These are phyloP conservation scores for Limnephilus lunatus DNA, from an alignment of 2,888 invertebrate species.

Conservation along the genomic window DNA sequence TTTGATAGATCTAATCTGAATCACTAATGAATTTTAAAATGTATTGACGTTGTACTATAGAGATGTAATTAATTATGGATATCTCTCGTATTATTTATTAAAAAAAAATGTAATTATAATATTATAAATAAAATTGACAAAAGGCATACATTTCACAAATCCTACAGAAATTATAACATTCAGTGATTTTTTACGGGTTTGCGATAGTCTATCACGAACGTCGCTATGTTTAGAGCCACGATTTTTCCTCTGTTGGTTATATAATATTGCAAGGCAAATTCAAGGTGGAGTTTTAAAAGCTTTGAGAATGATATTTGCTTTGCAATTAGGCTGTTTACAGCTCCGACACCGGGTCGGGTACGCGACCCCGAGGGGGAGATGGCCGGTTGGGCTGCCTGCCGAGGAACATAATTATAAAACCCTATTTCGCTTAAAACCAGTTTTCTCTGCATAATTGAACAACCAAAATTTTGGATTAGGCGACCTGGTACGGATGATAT, in stretches of 20 bases:
- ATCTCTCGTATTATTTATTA: too few species aligned
- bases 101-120: too few species aligned
- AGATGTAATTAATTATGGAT: too few species aligned
- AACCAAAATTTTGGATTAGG: background rate
- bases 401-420: background rate
- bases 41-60: too few species aligned
- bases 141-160: too few species aligned
- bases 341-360: background rate
- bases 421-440: background rate
- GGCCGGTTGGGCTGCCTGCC: background rate
- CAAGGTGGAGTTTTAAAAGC: background rate
- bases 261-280: background rate
- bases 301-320: background rate
- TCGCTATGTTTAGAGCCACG: too few species aligned
- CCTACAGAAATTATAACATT: too few species aligned
- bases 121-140: too few species aligned
- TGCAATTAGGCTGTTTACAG: conserved; percentile 17
- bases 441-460: background rate
- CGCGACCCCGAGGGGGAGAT: background rate
- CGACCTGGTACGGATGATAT: background rate
- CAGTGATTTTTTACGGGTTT: too few species aligned
- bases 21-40: too few species aligned
- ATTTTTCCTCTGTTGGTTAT: background rate
- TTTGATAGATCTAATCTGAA: too few species aligned
- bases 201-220: too few species aligned